Conservation (phyloP, 2,797 vertebrate genomes). For the Epinephelus coioides region DNA sequence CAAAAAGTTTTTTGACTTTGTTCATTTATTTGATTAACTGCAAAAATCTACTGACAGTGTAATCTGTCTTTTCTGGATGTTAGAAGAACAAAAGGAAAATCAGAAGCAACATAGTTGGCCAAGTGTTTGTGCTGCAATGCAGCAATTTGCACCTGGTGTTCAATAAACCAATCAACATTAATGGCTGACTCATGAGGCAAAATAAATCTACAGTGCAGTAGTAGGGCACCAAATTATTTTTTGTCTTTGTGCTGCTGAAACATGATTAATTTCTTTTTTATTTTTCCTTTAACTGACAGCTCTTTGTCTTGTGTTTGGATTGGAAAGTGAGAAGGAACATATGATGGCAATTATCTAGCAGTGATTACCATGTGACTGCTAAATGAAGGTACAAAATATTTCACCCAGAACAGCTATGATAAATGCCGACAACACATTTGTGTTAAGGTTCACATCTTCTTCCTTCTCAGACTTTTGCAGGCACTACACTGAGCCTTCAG, state of each 20-base stretch:
- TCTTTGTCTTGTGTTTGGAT: conserved; percentile 21
- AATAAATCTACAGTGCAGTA: neutral
- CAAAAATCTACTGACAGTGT: neutral
- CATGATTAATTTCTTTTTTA: neutral
- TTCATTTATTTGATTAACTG: neutral
- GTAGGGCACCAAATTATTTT: conserved; percentile 13
- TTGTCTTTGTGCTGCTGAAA: conserved; percentile 2
- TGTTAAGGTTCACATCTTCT: neutral
- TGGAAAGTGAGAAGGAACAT: neutral
- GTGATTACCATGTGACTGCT: neutral
- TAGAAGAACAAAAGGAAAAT: conserved; percentile 17
- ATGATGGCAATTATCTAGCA: neutral
- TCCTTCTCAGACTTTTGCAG: neutral
- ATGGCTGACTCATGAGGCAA: conserved; percentile 28
- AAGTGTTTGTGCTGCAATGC: conserved; percentile 21
- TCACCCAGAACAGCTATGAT: neutral
- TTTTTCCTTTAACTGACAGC: neutral
- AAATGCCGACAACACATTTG: neutral
- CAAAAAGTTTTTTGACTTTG: neutral
- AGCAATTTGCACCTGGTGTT: conserved; percentile 43
- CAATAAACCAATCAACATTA: conserved; percentile 25
- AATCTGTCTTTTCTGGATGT: conserved; percentile 1
- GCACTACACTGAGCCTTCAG: neutral
- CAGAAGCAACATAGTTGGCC: conserved; percentile 6
- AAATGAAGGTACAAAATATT: neutral